These are phyloP conservation scores for Stenurella melanura DNA, from an alignment of 2,888 invertebrate species.

Conservation along the genomic window DNA sequence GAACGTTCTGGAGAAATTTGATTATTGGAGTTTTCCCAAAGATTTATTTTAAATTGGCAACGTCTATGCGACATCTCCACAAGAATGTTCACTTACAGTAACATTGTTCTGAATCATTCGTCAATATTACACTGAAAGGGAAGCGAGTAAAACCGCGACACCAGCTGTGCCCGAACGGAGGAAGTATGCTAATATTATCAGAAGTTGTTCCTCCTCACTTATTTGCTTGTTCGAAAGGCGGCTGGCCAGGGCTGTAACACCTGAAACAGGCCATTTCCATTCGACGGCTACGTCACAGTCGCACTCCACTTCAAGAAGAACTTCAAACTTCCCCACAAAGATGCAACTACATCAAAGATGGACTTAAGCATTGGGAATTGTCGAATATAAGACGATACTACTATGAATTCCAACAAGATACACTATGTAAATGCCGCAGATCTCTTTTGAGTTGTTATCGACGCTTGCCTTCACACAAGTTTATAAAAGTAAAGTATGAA, in stretches of 20 bases:
- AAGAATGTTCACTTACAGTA: conserved; percentile 35
- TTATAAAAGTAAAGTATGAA: conserved; percentile 29
- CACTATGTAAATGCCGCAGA: conserved; percentile 59
- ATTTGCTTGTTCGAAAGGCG: conserved; percentile 64
- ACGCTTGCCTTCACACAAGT: conserved; percentile 24
- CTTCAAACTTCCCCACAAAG: conserved; percentile 58
- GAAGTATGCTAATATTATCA: conserved; percentile 68
- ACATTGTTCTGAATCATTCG: conserved; percentile 25
- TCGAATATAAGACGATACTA: conserved; percentile 46
- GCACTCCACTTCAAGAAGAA: conserved; percentile 51
- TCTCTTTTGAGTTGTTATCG: conserved; percentile 42
- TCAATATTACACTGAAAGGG: conserved; percentile 38
- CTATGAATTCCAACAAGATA: conserved; percentile 59
- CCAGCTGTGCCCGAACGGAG: conserved; percentile 62
- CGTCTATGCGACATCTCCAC: conserved; percentile 43
- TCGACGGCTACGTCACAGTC: conserved; percentile 51
- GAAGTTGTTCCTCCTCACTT: conserved; percentile 66
- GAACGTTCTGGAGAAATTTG: conserved; percentile 33
- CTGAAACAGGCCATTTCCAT: conserved; percentile 66
- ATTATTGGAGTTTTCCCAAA: conserved; percentile 37
- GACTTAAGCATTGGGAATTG: conserved; percentile 63
- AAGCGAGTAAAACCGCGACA: conserved; percentile 46
- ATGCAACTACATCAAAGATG: conserved; percentile 63
- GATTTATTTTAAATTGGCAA: conserved; percentile 48
- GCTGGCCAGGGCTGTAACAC: conserved; percentile 65